phyloP scores from a whole-genome alignment of 2,888 invertebrate species.

The Lithosia quadra region DNA sequence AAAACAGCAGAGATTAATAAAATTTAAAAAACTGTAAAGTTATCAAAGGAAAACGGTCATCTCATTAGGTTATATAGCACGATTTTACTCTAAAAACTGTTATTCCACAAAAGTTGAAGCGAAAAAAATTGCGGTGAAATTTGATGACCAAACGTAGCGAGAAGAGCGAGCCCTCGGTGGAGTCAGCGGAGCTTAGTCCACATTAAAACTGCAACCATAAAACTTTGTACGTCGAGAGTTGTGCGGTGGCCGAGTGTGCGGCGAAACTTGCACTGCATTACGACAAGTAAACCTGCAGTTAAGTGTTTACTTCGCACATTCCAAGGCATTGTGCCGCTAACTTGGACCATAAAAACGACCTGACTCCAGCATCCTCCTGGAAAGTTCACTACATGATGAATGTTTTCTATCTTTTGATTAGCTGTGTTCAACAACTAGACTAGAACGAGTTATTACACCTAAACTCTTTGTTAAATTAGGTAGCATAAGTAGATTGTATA shows the following conservation, averaged over 20 bases:
- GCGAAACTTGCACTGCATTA: constrained; percentile 80
- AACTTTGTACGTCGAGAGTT: constrained; percentile 69
- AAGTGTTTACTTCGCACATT: constrained; percentile 84
- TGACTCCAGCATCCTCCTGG: constrained; percentile 61
- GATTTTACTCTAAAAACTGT: constrained; percentile 41
- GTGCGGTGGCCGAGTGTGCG: constrained; percentile 70
- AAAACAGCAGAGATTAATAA: constrained; percentile 19
- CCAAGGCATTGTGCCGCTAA: constrained; percentile 73
- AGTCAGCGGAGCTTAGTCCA: constrained; percentile 65
- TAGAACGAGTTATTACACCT: not conserved
- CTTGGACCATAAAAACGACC: constrained; percentile 74
- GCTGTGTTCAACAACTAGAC: constrained; percentile 30
- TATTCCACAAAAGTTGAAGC: constrained; percentile 41
- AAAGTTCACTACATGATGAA: constrained; percentile 55
- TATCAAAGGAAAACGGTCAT: constrained; percentile 39
- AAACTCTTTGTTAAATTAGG: constrained; percentile 13
- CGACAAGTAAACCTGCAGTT: constrained; percentile 82
- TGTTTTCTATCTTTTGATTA: constrained; percentile 53
- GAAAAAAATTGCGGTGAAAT: constrained; percentile 49
- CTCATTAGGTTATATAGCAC: constrained; percentile 47
- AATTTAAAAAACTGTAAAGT: constrained; percentile 21
- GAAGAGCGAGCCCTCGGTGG: constrained; percentile 39
- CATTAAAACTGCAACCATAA: constrained; percentile 78
- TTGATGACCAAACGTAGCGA: constrained; percentile 49
- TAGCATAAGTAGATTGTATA: not conserved